phyloP scores from a whole-genome alignment of 1,140 invertebrate genomes.

The Drosophila nasuta region DNA sequence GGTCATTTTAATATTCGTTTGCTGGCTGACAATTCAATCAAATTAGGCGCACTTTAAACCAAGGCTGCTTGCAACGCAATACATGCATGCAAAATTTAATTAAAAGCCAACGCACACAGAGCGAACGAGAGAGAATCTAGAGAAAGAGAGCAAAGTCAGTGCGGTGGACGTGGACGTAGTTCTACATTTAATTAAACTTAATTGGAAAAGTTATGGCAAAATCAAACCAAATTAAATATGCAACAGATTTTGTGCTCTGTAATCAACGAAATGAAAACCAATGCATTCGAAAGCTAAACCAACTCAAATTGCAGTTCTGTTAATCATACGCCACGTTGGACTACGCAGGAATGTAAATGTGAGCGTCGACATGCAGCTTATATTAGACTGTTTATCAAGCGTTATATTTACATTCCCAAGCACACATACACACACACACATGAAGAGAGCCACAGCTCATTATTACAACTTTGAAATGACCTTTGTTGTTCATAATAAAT shows the following conservation, averaged over 20 bases:
- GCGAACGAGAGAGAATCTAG: no score
- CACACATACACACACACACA: slow-evolving; percentile 7
- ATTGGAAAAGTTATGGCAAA: slow-evolving; percentile 78
- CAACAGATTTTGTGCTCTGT: slow-evolving; percentile 65
- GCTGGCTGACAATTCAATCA: slow-evolving; percentile 28
- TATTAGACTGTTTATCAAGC: slow-evolving; percentile 35
- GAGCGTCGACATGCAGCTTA: slow-evolving; percentile 20
- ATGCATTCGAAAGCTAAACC: slow-evolving; percentile 16
- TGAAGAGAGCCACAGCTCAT: slow-evolving; percentile 29
- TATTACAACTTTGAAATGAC: slow-evolving; percentile 69
- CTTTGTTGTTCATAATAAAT: slow-evolving; percentile 72
- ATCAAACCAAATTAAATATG: slow-evolving; percentile 80
- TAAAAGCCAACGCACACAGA: slow-evolving; percentile 47
- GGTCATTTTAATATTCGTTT: slow-evolving; percentile 9
- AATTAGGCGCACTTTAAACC: slow-evolving; percentile 45
- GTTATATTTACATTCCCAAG: slow-evolving; percentile 24
- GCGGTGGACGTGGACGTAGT: slow-evolving; percentile 34
- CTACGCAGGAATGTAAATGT: slow-evolving; percentile 11
- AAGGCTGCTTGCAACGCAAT: slow-evolving; percentile 28
- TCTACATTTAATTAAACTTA: slow-evolving; percentile 78
- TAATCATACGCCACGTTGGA: slow-evolving; percentile 61
- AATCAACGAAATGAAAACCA: slow-evolving; percentile 56
- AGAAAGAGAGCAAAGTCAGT: not conserved
- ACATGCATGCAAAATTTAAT: slow-evolving; percentile 63
- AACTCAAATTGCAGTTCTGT: slow-evolving; percentile 50